A percentile compares a stretch with the other conserved stretches of the same genome.
Evolutionary conservation across 2,888 invertebrate species (phyloP).

Genomic region (Agriotes lineatus): DNA sequence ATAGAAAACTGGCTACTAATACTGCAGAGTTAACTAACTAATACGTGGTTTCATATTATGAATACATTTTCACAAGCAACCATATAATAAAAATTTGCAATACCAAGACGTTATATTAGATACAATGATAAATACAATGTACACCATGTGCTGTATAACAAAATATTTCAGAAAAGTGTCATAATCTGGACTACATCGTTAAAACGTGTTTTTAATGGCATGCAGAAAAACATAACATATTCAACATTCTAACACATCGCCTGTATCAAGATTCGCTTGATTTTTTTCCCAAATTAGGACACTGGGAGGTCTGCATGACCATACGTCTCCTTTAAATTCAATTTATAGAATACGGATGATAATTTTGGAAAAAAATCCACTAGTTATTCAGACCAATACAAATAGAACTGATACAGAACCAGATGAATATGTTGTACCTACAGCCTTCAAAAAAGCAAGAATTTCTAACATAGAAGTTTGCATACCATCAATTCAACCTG

Average conservation of each 20-base stretch:
- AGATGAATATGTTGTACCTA: too few relatives aligned
- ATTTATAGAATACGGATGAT: too few relatives aligned
- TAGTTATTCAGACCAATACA: not conserved
- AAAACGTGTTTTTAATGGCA: not conserved
- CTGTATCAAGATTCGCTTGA: too few relatives aligned
- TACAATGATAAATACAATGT: not conserved
- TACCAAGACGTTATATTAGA: not conserved
- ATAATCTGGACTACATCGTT: not conserved
- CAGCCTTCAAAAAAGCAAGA: too few relatives aligned
- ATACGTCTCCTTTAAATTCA: too few relatives aligned
- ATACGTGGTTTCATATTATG: constrained; percentile 2
- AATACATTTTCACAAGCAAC: not conserved
- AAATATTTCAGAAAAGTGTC: not conserved
- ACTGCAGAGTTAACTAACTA: not conserved
- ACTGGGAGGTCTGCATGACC: not conserved
- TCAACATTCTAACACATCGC: too few relatives aligned
- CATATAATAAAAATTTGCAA: not conserved
- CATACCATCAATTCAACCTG: not conserved
- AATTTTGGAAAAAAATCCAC: too few relatives aligned
- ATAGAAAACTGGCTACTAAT: too few relatives aligned
- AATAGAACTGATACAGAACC: too few relatives aligned
- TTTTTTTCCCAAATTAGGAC: not conserved
- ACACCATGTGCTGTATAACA: too few relatives aligned
- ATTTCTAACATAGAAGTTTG: not conserved
- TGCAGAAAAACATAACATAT: not conserved